Evolutionary conservation across 2,113 vertebrate genomes (phyloP).

Genomic region (Haemorhous mexicanus): DNA sequence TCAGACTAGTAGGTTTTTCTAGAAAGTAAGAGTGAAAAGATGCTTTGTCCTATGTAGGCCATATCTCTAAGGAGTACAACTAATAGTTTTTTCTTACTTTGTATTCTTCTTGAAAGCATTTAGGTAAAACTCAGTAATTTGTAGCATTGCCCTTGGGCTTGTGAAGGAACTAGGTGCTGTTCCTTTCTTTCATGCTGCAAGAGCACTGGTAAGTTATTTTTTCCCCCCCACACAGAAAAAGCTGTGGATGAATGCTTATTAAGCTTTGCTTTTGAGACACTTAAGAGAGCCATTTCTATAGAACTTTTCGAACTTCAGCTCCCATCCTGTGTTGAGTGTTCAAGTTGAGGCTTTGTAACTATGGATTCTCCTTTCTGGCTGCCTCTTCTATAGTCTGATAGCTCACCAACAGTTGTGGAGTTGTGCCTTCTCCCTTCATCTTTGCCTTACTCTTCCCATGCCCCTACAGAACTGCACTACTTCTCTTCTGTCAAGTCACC

Average conservation of each 20-base stretch:
- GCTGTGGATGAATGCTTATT: background rate
- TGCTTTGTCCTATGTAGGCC: constrained; percentile 1
- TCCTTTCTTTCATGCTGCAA: background rate
- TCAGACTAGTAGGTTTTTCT: background rate
- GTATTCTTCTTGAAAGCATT: background rate
- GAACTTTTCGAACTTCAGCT: background rate
- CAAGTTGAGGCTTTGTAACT: background rate
- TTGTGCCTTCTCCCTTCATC: background rate
- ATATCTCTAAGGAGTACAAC: background rate
- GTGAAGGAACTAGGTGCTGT: background rate
- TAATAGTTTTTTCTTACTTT: background rate
- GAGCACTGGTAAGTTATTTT: background rate
- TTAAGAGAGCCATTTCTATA: background rate
- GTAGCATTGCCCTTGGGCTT: background rate
- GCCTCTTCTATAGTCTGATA: background rate
- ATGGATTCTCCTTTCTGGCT: background rate
- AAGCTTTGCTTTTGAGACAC: background rate
- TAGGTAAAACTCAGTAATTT: background rate
- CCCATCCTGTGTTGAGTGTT: background rate
- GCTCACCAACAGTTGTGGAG: background rate
- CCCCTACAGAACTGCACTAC: background rate
- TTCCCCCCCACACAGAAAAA: background rate
- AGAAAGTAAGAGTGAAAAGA: background rate
- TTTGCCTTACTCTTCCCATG: background rate
- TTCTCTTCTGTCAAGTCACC: background rate